Conservation (phyloP, 2,888 invertebrate species). For the Ctenicera cuprea region DNA sequence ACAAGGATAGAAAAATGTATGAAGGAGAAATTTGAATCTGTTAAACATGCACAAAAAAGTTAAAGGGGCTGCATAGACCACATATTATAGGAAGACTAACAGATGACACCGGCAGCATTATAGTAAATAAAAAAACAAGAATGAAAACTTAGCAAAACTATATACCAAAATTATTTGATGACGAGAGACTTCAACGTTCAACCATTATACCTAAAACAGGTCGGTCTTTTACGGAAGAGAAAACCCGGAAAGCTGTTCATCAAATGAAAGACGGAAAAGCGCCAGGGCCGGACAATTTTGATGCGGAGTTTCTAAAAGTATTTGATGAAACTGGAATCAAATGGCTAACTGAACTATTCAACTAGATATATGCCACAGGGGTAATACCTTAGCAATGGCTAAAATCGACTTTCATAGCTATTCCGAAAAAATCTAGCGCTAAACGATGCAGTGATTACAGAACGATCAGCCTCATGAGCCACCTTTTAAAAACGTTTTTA, state of each 20-base stretch:
- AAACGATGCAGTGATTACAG: background rate
- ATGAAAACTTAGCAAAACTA: background rate
- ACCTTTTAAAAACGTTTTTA: background rate
- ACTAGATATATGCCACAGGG: background rate
- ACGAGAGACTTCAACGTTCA: background rate
- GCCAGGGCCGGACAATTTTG: background rate
- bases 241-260: background rate
- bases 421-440: background rate
- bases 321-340: background rate
- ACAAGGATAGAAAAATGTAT: background rate
- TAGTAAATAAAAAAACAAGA: no score
- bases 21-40: background rate
- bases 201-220: background rate
- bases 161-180: background rate
- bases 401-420: background rate
- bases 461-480: no score
- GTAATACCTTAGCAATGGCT: background rate
- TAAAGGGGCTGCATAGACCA: background rate
- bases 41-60: constrained; percentile 1
- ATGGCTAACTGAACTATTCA: background rate
- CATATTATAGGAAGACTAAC: background rate
- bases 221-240: background rate
- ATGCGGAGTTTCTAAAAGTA: background rate
- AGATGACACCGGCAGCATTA: background rate
- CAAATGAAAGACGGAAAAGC: background rate